phyloP scores from a whole-genome alignment of 1,140 invertebrate species.

The Panagrolaimus sp. region DNA sequence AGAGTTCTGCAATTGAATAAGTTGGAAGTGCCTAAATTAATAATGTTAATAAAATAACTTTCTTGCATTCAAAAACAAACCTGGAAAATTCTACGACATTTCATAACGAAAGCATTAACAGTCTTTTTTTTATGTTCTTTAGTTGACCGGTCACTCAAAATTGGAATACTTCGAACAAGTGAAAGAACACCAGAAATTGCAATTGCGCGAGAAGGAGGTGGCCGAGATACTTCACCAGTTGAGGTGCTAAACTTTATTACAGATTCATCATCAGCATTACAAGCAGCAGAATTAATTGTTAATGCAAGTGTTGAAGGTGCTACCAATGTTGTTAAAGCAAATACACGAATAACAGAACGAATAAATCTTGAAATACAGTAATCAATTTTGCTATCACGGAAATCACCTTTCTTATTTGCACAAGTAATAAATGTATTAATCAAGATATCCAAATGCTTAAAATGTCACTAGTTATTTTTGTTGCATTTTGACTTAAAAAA shows the following conservation, averaged over 20 bases:
- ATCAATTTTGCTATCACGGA: constrained; percentile 72
- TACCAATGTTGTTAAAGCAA: constrained; percentile 81
- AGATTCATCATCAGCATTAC: constrained; percentile 20
- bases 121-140: constrained; percentile 26
- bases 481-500: too few relatives aligned
- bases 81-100: constrained; percentile 86
- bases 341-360: constrained; percentile 87
- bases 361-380: constrained; percentile 82
- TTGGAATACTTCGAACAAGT: constrained; percentile 37
- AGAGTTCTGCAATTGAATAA: constrained; percentile 84
- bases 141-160: constrained; percentile 9
- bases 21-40: constrained; percentile 67
- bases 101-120: constrained; percentile 63
- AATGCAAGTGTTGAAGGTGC: constrained; percentile 16
- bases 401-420: constrained; percentile 59
- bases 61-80: constrained; percentile 44
- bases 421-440: constrained; percentile 75
- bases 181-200: constrained; percentile 26
- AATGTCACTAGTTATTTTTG: too few relatives aligned
- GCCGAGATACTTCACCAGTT: too few relatives aligned
- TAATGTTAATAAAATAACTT: too few relatives aligned
- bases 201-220: constrained; percentile 31
- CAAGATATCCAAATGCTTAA: constrained; percentile 72
- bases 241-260: neutral
- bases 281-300: constrained; percentile 9